Evolutionary conservation across 2,888 invertebrate genomes (phyloP).

Genomic region (Rhamphomyia laevipes): DNA sequence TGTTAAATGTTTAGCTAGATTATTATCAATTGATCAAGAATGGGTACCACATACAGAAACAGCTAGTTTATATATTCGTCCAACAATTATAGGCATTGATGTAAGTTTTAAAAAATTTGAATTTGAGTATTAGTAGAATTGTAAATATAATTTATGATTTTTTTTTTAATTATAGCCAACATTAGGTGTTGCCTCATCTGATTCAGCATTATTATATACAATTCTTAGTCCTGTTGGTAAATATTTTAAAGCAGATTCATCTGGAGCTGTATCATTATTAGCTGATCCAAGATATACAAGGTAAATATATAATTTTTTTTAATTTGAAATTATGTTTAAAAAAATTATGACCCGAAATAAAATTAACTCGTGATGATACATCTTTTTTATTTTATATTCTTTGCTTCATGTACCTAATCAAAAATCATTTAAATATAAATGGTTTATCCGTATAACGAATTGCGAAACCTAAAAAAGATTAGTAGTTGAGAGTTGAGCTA

Average conservation of each 20-base stretch:
- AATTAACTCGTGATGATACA: neutral
- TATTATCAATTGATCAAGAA: constrained; percentile 86
- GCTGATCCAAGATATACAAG: constrained; percentile 80
- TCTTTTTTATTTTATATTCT: neutral
- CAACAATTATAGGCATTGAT: constrained; percentile 93
- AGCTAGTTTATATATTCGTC: constrained; percentile 89
- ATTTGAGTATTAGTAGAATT: neutral
- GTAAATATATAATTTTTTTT: constrained; percentile 11
- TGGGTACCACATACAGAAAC: constrained; percentile 92
- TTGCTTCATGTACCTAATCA: no score
- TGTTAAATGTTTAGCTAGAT: constrained; percentile 67
- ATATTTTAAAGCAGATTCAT: constrained; percentile 63
- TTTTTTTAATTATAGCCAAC: constrained; percentile 54
- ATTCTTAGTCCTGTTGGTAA: constrained; percentile 88
- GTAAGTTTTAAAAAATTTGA: constrained; percentile 45
- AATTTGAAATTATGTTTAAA: neutral
- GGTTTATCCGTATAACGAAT: no score
- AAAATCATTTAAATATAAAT: neutral
- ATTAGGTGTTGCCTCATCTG: constrained; percentile 78
- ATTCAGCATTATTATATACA: constrained; percentile 81
- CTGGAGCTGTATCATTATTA: constrained; percentile 67
- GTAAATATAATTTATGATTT: constrained; percentile 8
- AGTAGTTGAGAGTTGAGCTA: no score
- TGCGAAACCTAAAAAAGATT: no score
- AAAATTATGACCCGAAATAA: neutral